Evolutionary conservation across 2,888 invertebrate species (phyloP).

Genomic region (Himalopsyche tibetana): DNA sequence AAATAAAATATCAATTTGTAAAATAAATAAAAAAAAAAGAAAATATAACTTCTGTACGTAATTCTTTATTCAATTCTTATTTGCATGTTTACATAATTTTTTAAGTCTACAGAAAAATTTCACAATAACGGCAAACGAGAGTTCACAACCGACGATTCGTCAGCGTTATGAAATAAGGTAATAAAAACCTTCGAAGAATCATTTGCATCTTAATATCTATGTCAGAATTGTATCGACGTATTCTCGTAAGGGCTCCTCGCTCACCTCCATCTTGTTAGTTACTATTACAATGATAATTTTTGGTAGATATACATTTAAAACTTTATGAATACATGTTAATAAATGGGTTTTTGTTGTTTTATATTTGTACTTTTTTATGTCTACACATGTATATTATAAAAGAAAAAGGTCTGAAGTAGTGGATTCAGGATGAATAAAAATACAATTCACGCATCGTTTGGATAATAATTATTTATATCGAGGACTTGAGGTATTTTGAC

Average conservation of each 20-base stretch:
- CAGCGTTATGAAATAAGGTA: constrained; percentile 18
- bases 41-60: not conserved
- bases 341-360: constrained; percentile 53
- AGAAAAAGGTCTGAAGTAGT: constrained; percentile 5
- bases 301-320: constrained; percentile 59
- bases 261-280: constrained; percentile 56
- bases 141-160: not conserved
- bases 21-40: constrained; percentile 12
- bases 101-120: constrained; percentile 32
- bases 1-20: constrained; percentile 20
- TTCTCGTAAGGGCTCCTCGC: constrained; percentile 46
- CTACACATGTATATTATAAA: constrained; percentile 37
- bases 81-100: constrained; percentile 21
- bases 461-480: not conserved
- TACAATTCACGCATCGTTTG: not conserved
- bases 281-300: constrained; percentile 62
- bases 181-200: not conserved
- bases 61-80: constrained; percentile 25
- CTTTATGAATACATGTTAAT: constrained; percentile 57
- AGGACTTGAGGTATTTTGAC: constrained; percentile 9
- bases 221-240: constrained; percentile 12
- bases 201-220: not conserved
- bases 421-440: not conserved
- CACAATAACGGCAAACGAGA: constrained; percentile 27
- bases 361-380: constrained; percentile 60